A percentile compares a stretch with the other conserved stretches of the same genome.
Conservation (phyloP, 1,140 invertebrate genomes). For the Oscheius sp. region DNA sequence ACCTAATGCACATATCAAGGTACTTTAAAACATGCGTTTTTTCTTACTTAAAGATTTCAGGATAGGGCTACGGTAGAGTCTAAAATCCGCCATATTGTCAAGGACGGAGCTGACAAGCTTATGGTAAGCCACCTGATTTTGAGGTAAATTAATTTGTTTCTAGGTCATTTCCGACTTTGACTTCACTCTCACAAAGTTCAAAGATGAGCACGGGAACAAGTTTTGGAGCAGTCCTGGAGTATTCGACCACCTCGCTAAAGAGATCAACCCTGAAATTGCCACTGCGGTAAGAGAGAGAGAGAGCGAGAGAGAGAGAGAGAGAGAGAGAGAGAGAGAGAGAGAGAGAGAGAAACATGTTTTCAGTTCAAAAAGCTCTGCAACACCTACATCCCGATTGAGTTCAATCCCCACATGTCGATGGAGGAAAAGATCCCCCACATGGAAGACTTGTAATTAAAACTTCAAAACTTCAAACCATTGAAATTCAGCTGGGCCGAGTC, state of each 20-base stretch:
- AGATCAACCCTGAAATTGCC: background rate
- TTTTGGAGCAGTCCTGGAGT: background rate
- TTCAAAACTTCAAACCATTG: background rate
- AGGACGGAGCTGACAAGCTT: background rate
- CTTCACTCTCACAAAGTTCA: constrained; percentile 72
- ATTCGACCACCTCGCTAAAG: background rate
- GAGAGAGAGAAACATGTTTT: too few species aligned
- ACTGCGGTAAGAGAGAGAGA: too few species aligned
- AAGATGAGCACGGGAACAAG: constrained; percentile 21
- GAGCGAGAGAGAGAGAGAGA: too few species aligned
- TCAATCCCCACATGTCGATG: constrained; percentile 72
- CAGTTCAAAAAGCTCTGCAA: background rate
- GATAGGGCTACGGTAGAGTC: background rate
- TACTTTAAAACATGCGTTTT: too few species aligned
- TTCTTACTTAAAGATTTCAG: too few species aligned
- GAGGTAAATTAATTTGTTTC: constrained; percentile 49
- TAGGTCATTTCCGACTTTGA: constrained; percentile 84
- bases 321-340: too few species aligned
- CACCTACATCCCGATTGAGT: constrained; percentile 73
- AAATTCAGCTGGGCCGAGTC: background rate
- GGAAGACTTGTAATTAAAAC: constrained; percentile 70
- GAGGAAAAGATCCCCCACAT: constrained; percentile 75
- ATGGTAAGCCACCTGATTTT: background rate
- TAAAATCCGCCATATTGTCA: background rate
- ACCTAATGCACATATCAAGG: background rate